Percentiles rank a stretch among this genome's conserved stretches.
Conservation (phyloP, 1,140 invertebrate species). For the Berghia stephanieae region DNA sequence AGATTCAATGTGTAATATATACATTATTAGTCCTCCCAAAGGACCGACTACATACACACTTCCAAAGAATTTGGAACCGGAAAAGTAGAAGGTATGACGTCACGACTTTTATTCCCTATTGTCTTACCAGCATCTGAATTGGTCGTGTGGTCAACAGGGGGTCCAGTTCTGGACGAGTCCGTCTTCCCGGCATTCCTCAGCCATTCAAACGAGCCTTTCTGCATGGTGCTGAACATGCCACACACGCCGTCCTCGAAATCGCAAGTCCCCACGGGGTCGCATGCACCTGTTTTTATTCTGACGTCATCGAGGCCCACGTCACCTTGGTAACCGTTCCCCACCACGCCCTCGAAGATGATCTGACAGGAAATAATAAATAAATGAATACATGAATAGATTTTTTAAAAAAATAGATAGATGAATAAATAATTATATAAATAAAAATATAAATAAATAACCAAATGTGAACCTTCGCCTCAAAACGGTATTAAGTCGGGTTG, state of each 20-base stretch:
- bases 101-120: no score
- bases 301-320: conserved; percentile 66
- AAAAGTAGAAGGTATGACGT: background rate
- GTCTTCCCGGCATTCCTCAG: conserved; percentile 54
- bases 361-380: conserved; percentile 31
- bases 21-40: no score
- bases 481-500: no score
- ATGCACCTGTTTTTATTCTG: conserved; percentile 41
- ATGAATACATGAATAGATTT: background rate
- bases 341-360: conserved; percentile 59
- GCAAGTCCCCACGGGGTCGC: conserved; percentile 52
- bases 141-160: conserved; percentile 60
- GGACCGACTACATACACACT: no score
- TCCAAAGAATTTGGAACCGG: background rate
- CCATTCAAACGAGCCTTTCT: conserved; percentile 57
- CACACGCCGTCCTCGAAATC: conserved; percentile 62
- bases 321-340: conserved; percentile 49
- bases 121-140: conserved; percentile 48
- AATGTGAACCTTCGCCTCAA: no score
- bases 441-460: no score
- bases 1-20: no score
- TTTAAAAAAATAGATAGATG: no score
- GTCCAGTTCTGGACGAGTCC: conserved; percentile 48
- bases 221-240: conserved; percentile 51
- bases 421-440: no score